Evolutionary conservation across 2,797 vertebrate species (phyloP), one percentile per base, ranked within the genome.

Genomic region (Notolepis coatsorum): DNA sequence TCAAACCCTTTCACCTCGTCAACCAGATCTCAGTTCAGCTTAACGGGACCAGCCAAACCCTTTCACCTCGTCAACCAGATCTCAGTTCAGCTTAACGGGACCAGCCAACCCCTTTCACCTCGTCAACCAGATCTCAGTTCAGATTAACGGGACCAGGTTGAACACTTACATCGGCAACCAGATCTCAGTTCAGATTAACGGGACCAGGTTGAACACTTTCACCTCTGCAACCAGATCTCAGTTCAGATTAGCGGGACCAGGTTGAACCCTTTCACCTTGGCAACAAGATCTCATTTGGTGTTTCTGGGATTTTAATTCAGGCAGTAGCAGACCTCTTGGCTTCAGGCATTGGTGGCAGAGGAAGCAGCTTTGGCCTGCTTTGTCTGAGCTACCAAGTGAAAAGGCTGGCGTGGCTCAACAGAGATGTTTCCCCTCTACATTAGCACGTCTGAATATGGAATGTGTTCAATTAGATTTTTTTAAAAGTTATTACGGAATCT

Each of bases 41-140:
- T 41, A 37, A 50, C 67, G 53, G 71, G 62, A 74, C 62, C 17
- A 48, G 63, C 52, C 33, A 9, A 25, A 7, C 51, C 62, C 39
- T 65, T 5, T 24, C 33, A 23, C 50, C 20, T 3, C 10, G 13
- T 48, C 47, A 30, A 30, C 12, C 13, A 30, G 18, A 17, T 20
- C 80, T 82, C 76, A 82, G 68, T 90, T 87, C 50, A 60, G 52
- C 54, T 42, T 41, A 37, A 50, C 67, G 53, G 71, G 62, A 74
- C 62, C 17, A 48, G 63, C 52, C 33, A 9, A 25, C 12, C 51
- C 62, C 39, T 65, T 5, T 24, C 33, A 23, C 50, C 20, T 3
- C 10, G 13, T 48, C 47, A 30, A 30, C 12, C 13, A 30, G 18
- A 17, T 20, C 80, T 82, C 76, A 82, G 68, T 90, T 87, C 50